Conservation (phyloP, 2,888 invertebrate species). For the Nycteola revayana region DNA sequence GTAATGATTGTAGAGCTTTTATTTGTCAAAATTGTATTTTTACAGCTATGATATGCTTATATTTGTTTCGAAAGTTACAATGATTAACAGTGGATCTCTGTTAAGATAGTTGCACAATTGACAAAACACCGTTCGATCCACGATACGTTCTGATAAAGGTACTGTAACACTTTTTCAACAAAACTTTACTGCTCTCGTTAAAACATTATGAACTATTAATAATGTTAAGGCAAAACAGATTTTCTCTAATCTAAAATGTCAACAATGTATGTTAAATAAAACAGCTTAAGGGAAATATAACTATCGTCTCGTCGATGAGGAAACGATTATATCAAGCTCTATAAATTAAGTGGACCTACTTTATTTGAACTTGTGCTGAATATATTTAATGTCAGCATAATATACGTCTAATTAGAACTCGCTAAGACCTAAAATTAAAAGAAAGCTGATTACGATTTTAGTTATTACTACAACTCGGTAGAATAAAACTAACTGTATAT, state of each 20-base stretch:
- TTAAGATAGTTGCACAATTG: conserved; percentile 72
- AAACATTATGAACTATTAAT: conserved; percentile 75
- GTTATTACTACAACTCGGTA: conserved; percentile 10
- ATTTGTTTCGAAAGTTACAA: conserved; percentile 86
- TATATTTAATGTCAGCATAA: conserved; percentile 64
- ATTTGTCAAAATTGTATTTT: conserved; percentile 92
- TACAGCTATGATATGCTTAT: conserved; percentile 97
- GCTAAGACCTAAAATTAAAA: conserved; percentile 18
- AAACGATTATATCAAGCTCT: conserved; percentile 63
- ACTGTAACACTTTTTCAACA: conserved; percentile 69
- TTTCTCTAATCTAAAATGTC: conserved; percentile 78
- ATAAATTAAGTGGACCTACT: conserved; percentile 77
- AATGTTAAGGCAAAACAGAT: conserved; percentile 80
- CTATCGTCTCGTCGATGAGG: conserved; percentile 50
- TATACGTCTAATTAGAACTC: conserved; percentile 33
- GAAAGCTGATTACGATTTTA: conserved; percentile 13
- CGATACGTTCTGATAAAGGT: conserved; percentile 61
- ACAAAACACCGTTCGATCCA: conserved; percentile 71
- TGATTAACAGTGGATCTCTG: conserved; percentile 80
- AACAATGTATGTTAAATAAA: conserved; percentile 80
- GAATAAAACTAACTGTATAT: conserved; percentile 43
- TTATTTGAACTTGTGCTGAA: conserved; percentile 80
- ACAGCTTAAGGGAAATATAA: conserved; percentile 67
- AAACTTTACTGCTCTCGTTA: conserved; percentile 75
- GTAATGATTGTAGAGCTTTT: conserved; percentile 86